Percentiles rank a stretch among this genome's conserved stretches.
These are phyloP conservation scores for Octopus bimaculoides DNA, from an alignment of 1,140 invertebrate genomes.

Conservation along the genomic window DNA sequence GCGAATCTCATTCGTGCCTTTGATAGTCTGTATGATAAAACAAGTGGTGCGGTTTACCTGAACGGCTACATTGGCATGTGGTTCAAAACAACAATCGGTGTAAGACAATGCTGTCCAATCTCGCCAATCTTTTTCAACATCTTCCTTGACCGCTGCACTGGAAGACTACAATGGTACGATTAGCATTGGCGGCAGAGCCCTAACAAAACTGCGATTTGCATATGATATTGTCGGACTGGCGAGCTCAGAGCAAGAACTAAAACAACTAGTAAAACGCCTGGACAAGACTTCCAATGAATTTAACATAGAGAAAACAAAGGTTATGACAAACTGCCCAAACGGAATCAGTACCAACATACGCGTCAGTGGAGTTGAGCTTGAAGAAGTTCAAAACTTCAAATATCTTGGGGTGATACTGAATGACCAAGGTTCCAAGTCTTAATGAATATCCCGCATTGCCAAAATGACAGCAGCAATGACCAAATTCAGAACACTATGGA, in stretches of 20 bases:
- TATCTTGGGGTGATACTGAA: background rate
- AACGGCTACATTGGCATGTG: constrained; percentile 19
- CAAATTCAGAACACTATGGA: background rate
- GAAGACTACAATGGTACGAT: background rate
- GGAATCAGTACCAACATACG: background rate
- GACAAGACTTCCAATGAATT: background rate
- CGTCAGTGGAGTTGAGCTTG: background rate
- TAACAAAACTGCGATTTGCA: background rate
- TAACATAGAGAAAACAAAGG: background rate
- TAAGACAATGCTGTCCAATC: background rate
- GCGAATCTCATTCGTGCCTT: constrained; percentile 16
- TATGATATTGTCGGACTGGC: background rate
- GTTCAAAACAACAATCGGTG: constrained; percentile 13
- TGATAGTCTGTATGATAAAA: constrained; percentile 23
- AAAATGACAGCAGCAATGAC: background rate
- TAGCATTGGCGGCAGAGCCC: background rate
- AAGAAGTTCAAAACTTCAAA: background rate
- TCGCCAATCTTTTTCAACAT: background rate
- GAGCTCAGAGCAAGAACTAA: background rate
- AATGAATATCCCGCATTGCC: background rate
- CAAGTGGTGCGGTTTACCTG: constrained; percentile 23
- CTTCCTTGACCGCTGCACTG: background rate
- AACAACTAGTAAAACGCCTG: background rate
- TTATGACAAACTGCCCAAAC: background rate
- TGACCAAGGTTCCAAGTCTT: background rate